These are phyloP conservation scores for Caerostris darwini DNA, from an alignment of 1,140 invertebrate species.

Conservation along the genomic window DNA sequence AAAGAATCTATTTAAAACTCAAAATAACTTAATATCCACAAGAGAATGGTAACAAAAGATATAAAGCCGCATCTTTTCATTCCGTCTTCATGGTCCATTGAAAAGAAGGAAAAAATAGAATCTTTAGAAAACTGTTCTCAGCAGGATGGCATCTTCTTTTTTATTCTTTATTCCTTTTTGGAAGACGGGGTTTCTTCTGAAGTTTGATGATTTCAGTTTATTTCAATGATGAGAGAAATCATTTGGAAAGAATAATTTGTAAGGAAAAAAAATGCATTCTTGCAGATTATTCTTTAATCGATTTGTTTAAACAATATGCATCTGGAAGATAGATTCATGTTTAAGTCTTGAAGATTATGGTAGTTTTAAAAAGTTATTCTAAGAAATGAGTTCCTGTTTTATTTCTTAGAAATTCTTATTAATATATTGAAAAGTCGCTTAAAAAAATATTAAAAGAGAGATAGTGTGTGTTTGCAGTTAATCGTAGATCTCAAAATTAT, in stretches of 20 bases:
- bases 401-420: no score
- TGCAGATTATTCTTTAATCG: no score
- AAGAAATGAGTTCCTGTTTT: no score
- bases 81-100: neutral
- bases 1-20: constrained; percentile 17
- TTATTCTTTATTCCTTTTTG: neutral
- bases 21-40: constrained; percentile 22
- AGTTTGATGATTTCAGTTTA: constrained; percentile 3
- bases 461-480: no score
- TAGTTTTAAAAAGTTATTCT: no score
- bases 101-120: neutral
- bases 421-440: no score
- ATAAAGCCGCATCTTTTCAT: neutral
- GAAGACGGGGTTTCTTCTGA: no score
- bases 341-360: no score
- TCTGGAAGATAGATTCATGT: no score
- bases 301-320: no score
- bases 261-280: neutral
- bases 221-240: neutral
- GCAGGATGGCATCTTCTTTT: neutral
- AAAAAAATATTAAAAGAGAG: no score
- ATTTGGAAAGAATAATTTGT: neutral
- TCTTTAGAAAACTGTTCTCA: neutral
- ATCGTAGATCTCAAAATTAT: no score
- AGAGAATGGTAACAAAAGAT: neutral